Evolutionary conservation across 2,113 vertebrate genomes (phyloP), one percentile per base, ranked within the genome.

Genomic region (Brachyistius frenatus): DNA sequence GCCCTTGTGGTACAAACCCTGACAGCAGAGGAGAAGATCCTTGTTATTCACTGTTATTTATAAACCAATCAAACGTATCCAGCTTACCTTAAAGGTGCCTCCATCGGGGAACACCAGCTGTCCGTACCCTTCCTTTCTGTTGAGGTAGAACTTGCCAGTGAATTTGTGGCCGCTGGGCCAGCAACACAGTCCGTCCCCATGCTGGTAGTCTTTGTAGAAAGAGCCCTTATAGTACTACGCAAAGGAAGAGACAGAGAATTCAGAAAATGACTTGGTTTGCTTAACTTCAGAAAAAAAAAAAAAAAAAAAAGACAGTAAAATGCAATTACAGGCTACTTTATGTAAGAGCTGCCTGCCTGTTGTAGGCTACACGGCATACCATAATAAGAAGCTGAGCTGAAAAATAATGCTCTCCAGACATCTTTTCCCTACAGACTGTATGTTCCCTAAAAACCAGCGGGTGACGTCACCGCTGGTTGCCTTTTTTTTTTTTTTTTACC

Each of bases 61-160:
- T 3, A 32, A 44, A 9, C 5, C 5, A 5, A 37, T 37, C 15
- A 32, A 7, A 14, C 30, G 1, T 1, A 57, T 16, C 30, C 3
- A 8, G 3, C 64, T 76, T 88, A 97, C 97, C 95, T 96, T 90
- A 87, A 96, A 98, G 37, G 84, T 79, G 58, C 86, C 81, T 23
- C 95, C 94, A 52, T 94, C 85, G 2, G 93, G 86, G 52, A 89
- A 94, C 70, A 80, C 23, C 31, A 95, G 90, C 11, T 91, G 76
- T n/a, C 96, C 96, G 1, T 95, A 97, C 16, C 96, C 97, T 86
- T 98, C 96, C 68, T 94, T 94, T 39, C 74, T 91, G 73, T 96
- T 96, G 39, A 98, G 94, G 90, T 96, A 98, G 82, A 97, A 96
- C 63, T 81, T 94, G 61, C 97, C 97, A 0, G 68, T 94, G 88